Percentiles rank a stretch among this genome's conserved stretches.
These are phyloP conservation scores for Glyphotaelius pellucidus DNA, from an alignment of 2,888 invertebrate genomes.

Conservation along the genomic window DNA sequence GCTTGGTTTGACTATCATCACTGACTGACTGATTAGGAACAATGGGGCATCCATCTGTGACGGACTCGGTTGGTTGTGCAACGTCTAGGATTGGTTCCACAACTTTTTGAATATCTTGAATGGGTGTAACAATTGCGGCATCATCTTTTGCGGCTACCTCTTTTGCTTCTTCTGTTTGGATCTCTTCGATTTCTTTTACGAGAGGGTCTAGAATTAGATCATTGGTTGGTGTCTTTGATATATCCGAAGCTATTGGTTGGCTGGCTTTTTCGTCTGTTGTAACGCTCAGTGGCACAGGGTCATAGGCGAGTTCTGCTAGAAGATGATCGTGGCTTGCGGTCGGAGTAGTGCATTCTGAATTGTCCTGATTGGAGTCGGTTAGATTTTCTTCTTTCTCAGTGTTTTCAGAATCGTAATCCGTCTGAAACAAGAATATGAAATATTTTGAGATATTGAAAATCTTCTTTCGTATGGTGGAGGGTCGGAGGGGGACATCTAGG, in stretches of 20 bases:
- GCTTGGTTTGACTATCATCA: constrained; percentile 59
- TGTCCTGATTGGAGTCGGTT: constrained; percentile 77
- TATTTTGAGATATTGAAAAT: neutral
- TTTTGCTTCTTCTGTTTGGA: constrained; percentile 16
- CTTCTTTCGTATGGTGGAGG: too few relatives aligned
- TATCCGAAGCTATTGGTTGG: constrained; percentile 13
- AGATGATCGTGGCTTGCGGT: constrained; percentile 73
- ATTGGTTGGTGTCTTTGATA: constrained; percentile 63
- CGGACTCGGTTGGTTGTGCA: constrained; percentile 34
- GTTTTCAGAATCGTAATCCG: constrained; percentile 76
- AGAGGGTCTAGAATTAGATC: constrained; percentile 49
- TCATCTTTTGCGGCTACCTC: neutral
- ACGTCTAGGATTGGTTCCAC: constrained; percentile 20
- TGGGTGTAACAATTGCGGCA: neutral
- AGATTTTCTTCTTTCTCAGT: constrained; percentile 77
- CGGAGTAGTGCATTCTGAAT: constrained; percentile 77
- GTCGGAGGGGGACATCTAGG: too few relatives aligned
- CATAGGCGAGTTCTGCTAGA: constrained; percentile 62
- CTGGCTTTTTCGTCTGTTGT: constrained; percentile 27
- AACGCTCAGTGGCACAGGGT: constrained; percentile 60
- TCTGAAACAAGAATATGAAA: constrained; percentile 68
- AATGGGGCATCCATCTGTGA: constrained; percentile 49
- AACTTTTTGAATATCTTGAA: constrained; percentile 27
- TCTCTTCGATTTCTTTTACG: neutral
- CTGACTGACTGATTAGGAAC: constrained; percentile 50